phyloP scores from a whole-genome alignment of 2,113 vertebrate genomes.

The pig (Sus scrofa) region T2T-Sscrofa CM000821.6:5886501-5887000 shows the following conservation, averaged over 20 bases:
- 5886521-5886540: too few relatives aligned
- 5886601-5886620: too few relatives aligned
- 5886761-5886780: not conserved
- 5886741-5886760: not conserved
- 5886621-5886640: too few relatives aligned
- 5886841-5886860: not conserved
- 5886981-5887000: not conserved
- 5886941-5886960: not conserved
- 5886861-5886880: not conserved
- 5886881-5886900: not conserved
- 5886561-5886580: too few relatives aligned
- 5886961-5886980: not conserved
- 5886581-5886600: too few relatives aligned
- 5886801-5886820: not conserved
- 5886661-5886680: too few relatives aligned
- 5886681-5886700: not conserved
- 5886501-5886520: too few relatives aligned
- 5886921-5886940: not conserved
- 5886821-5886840: not conserved
- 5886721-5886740: not conserved
- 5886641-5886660: too few relatives aligned
- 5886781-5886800: rapidly evolving
- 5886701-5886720: not conserved
- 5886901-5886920: not conserved
- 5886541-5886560: too few relatives aligned